These are phyloP conservation scores for Macrophya alboannulata DNA, from an alignment of 2,888 invertebrate species.

Conservation along the genomic window DNA sequence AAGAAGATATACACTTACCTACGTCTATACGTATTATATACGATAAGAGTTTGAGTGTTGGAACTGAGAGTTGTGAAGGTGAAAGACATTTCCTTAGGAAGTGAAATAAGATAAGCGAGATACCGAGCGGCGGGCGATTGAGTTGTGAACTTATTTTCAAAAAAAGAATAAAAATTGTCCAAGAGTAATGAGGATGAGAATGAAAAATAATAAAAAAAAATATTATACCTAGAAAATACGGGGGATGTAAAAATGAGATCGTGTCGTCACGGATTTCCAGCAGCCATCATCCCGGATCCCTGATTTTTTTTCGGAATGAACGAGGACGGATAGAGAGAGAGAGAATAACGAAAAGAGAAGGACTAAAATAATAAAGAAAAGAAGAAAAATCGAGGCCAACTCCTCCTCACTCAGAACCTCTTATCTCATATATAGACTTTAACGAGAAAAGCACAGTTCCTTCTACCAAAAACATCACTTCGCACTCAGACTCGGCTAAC, in stretches of 20 bases:
- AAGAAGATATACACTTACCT: not conserved
- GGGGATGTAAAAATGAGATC: conserved; percentile 21
- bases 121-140: not conserved
- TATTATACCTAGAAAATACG: not conserved
- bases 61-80: not conserved
- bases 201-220: not conserved
- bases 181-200: not conserved
- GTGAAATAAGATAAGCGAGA: conserved; percentile 21
- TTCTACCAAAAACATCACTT: conserved; percentile 17
- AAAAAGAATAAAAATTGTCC: conserved; percentile 3
- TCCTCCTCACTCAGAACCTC: not conserved
- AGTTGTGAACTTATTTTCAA: conserved; percentile 15
- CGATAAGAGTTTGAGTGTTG: not conserved
- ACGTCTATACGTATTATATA: not conserved
- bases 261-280: conserved; percentile 6
- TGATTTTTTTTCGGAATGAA: conserved; percentile 31
- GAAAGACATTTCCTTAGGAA: conserved; percentile 21
- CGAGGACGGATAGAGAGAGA: not conserved
- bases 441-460: conserved; percentile 3
- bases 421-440: conserved; percentile 20
- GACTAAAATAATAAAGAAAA: conserved; percentile 6
- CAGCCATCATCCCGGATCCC: conserved; percentile 7
- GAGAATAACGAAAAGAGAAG: not conserved
- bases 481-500: conserved; percentile 21
- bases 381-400: conserved; percentile 18